Percentiles rank a stretch among this genome's conserved stretches.
phyloP scores from a whole-genome alignment of 1,140 invertebrate genomes.

The Phortica variegata region DNA sequence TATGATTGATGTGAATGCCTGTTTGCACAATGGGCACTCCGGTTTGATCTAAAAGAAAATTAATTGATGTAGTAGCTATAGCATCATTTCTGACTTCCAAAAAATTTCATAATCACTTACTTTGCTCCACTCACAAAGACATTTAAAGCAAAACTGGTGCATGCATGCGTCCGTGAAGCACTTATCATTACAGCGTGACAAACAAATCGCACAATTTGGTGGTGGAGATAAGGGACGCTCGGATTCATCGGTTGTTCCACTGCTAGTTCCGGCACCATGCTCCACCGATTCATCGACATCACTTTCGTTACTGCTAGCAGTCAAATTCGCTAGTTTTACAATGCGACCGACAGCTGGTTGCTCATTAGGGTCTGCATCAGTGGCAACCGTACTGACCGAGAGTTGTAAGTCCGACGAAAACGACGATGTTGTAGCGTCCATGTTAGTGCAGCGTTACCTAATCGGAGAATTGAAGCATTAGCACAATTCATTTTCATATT shows the following conservation, averaged over 20 bases:
- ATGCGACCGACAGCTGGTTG: too few relatives aligned
- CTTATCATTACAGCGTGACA: conserved; percentile 81
- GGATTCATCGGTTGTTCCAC: conserved; percentile 35
- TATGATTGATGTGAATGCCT: conserved; percentile 86
- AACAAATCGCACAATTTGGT: conserved; percentile 87
- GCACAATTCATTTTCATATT: too few relatives aligned
- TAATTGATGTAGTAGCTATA: conserved; percentile 1
- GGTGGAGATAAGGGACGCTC: conserved; percentile 64
- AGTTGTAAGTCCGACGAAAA: too few relatives aligned
- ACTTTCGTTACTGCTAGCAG: conserved; percentile 47
- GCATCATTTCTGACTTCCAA: too few relatives aligned
- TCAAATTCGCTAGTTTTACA: conserved; percentile 38
- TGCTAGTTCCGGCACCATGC: conserved; percentile 37
- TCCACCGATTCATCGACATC: conserved; percentile 24
- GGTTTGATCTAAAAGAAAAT: conserved; percentile 72
- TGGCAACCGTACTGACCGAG: too few relatives aligned
- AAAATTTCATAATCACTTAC: conserved; percentile 51
- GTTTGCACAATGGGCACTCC: conserved; percentile 92
- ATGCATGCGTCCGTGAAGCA: conserved; percentile 90
- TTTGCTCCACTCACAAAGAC: conserved; percentile 92
- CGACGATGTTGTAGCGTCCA: too few relatives aligned
- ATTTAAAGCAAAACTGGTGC: conserved; percentile 92
- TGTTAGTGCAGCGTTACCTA: too few relatives aligned
- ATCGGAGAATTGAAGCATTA: too few relatives aligned
- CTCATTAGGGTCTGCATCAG: too few relatives aligned